These are phyloP conservation scores for Drosophila kanapiae DNA, from an alignment of 1,140 invertebrate genomes.

Conservation along the genomic window DNA sequence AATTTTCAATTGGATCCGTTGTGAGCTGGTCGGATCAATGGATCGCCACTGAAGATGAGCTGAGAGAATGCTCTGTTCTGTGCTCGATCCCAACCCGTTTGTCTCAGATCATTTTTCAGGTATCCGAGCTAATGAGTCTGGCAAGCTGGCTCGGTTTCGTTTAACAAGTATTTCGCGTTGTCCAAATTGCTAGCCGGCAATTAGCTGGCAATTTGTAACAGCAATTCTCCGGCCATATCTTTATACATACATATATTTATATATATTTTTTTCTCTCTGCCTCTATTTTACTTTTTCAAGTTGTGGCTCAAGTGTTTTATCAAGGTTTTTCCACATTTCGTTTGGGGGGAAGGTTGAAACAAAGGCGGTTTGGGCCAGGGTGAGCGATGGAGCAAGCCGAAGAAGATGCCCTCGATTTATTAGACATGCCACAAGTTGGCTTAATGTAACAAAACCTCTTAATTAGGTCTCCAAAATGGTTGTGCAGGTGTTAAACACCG, in stretches of 20 bases:
- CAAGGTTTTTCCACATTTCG: conserved; percentile 14
- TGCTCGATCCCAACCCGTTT: conserved; percentile 3
- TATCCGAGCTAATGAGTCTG: conserved; percentile 28
- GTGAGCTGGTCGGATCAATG: conserved; percentile 19
- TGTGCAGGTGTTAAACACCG: conserved; percentile 11
- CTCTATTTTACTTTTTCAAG: background rate
- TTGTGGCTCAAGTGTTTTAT: conserved; percentile 30
- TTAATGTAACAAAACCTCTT: conserved; percentile 17
- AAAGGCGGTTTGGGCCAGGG: conserved; percentile 23
- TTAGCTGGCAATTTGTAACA: conserved; percentile 54
- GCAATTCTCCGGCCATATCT: conserved; percentile 19
- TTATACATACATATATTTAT: background rate
- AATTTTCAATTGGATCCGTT: conserved; percentile 63
- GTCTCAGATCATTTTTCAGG: conserved; percentile 8
- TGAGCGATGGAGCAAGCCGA: conserved; percentile 10
- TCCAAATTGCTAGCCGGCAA: conserved; percentile 53
- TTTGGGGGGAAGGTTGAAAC: conserved; percentile 17
- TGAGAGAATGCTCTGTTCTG: conserved; percentile 27
- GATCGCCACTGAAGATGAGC: conserved; percentile 8
- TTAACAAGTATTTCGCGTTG: conserved; percentile 64
- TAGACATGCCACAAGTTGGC: conserved; percentile 25
- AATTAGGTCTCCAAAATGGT: conserved; percentile 13
- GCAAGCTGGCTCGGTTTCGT: conserved; percentile 28
- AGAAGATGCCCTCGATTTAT: conserved; percentile 46
- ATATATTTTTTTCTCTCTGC: background rate